phyloP scores from a whole-genome alignment of 2,888 invertebrate genomes.

The Camponotus fellah region DNA sequence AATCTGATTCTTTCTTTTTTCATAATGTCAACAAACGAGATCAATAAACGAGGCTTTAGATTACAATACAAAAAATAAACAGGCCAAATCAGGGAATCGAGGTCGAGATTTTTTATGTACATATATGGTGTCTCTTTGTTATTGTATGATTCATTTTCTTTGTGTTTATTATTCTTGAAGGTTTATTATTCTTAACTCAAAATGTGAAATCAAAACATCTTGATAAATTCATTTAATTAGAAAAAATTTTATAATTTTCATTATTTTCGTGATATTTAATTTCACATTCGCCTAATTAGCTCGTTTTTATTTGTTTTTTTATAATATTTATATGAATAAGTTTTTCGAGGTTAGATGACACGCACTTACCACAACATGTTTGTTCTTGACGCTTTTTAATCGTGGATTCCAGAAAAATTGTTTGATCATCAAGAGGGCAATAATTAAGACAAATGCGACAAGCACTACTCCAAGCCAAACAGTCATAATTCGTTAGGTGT shows the following conservation, averaged over 20 bases:
- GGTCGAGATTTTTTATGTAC: too few species aligned
- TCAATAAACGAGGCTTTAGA: too few species aligned
- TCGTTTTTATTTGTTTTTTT: not conserved
- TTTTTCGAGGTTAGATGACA: slow-evolving; percentile 42
- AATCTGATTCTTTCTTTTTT: not conserved
- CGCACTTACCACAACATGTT: slow-evolving; percentile 79
- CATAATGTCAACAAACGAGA: too few species aligned
- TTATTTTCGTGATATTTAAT: not conserved
- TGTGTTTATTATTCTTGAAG: too few species aligned
- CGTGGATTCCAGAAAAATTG: slow-evolving; percentile 66
- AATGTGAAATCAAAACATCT: too few species aligned
- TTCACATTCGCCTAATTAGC: not conserved
- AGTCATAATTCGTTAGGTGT: not conserved
- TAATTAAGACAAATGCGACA: slow-evolving; percentile 58
- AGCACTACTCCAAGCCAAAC: slow-evolving; percentile 47
- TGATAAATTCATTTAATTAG: too few species aligned
- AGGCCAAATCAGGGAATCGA: too few species aligned
- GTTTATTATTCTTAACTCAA: too few species aligned
- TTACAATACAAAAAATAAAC: too few species aligned
- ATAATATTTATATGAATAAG: not conserved
- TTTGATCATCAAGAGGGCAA: slow-evolving; percentile 62
- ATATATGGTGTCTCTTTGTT: too few species aligned
- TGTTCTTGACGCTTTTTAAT: slow-evolving; percentile 74
- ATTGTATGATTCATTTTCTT: too few species aligned
- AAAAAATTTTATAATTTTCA: too few species aligned